Evolutionary conservation across 2,797 vertebrate species (phyloP).

Genomic region (Zenarchopterus dispar): DNA sequence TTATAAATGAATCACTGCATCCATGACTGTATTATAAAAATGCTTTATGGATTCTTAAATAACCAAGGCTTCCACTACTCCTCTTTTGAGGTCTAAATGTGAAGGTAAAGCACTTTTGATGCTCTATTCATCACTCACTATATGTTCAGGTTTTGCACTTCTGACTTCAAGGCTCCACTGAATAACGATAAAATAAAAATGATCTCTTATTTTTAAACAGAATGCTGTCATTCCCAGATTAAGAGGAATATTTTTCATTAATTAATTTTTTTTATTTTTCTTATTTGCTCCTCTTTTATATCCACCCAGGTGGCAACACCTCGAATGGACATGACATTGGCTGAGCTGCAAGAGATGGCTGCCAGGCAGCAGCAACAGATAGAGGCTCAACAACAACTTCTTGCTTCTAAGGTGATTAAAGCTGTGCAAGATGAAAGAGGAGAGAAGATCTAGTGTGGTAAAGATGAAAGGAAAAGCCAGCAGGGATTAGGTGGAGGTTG

Average conservation of each 20-base stretch:
- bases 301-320: slow-evolving; percentile 85
- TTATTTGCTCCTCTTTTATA: slow-evolving; percentile 2
- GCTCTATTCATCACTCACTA: too few relatives aligned
- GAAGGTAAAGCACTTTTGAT: too few relatives aligned
- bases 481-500: too few relatives aligned
- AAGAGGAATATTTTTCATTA: neutral
- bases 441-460: slow-evolving; percentile 5
- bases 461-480: slow-evolving; percentile 46
- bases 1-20: too few relatives aligned
- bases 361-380: slow-evolving; percentile 97
- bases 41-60: too few relatives aligned
- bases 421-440: slow-evolving; percentile 36
- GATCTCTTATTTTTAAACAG: neutral
- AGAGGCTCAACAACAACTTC: slow-evolving; percentile 92
- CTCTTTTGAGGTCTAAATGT: too few relatives aligned
- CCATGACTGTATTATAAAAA: too few relatives aligned
- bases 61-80: too few relatives aligned
- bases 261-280: neutral
- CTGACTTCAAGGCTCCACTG: too few relatives aligned
- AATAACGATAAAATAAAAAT: too few relatives aligned
- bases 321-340: slow-evolving; percentile 95
- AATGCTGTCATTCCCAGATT: neutral
- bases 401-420: slow-evolving; percentile 91
- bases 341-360: slow-evolving; percentile 98
- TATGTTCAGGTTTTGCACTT: too few relatives aligned